These are phyloP conservation scores for Perizoma flavofasciatum DNA, from an alignment of 2,888 invertebrate species.

Conservation along the genomic window DNA sequence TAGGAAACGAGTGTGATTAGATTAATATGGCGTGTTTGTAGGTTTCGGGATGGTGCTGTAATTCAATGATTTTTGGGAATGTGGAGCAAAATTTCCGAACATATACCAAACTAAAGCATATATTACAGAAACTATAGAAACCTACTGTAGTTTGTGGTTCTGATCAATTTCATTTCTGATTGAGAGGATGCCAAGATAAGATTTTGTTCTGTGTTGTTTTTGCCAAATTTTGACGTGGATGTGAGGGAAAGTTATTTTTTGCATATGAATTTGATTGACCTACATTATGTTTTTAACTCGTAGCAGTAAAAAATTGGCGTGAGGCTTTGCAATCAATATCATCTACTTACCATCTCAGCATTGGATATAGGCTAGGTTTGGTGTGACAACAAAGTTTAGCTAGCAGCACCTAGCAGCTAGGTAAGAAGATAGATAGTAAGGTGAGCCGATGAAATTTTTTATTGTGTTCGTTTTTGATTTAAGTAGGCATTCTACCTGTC, in stretches of 20 bases:
- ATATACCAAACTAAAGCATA: background rate
- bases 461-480: too few relatives aligned
- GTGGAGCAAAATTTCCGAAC: slow-evolving; percentile 9
- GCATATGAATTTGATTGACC: slow-evolving; percentile 29
- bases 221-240: slow-evolving; percentile 16
- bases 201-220: slow-evolving; percentile 27
- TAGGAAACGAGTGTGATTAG: slow-evolving; percentile 80
- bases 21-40: slow-evolving; percentile 72
- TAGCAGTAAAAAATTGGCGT: slow-evolving; percentile 9
- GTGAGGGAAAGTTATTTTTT: slow-evolving; percentile 9
- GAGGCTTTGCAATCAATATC: slow-evolving; percentile 2
- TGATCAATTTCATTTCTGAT: slow-evolving; percentile 31
- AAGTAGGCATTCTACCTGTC: too few relatives aligned
- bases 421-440: too few relatives aligned
- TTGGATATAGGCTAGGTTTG: too few relatives aligned
- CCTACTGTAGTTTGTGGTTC: slow-evolving; percentile 15
- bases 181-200: slow-evolving; percentile 24
- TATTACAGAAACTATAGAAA: slow-evolving; percentile 6
- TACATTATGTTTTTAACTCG: slow-evolving; percentile 19
- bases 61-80: slow-evolving; percentile 49
- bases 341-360: too few relatives aligned
- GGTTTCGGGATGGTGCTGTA: slow-evolving; percentile 46
- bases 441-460: too few relatives aligned
- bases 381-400: too few relatives aligned
- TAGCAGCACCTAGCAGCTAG: too few relatives aligned